Base-by-base conservation (phyloP, 2,113 vertebrate species). In the Micronycteris hirsuta region DNA sequence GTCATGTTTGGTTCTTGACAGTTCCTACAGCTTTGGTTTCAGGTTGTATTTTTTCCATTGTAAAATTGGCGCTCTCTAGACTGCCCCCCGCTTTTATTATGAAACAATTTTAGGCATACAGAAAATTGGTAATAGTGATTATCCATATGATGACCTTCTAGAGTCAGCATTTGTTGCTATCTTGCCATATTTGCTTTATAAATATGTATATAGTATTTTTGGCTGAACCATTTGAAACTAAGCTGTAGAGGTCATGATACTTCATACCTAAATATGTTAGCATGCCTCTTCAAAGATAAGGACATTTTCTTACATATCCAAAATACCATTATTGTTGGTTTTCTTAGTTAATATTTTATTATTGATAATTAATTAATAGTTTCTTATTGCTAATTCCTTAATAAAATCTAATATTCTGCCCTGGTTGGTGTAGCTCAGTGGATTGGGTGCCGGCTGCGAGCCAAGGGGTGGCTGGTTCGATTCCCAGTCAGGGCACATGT, bases 221-320 rank as follows among this genome's bases (percentile, higher is more conserved):
- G 76, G 13, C n/a, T 26, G 63, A 77, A 58, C 12, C 12, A 7
- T 49, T 93, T 90, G 76, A 90, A 89, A 78, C 38, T 86, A 86
- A 95, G 9, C 78, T 94, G 38, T 89, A 80, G 63, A 67, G 16
- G 14, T 80, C 43, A 68, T 87, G 93, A 43, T 49, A 82, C 26
- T 82, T 94, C 24, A 82, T 16, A 17, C 11, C 17, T 89, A 61
- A 80, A 38, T 68, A 45, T 45, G 56, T 86, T 28, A 63, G 15
- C 15, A 80, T 96, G 52, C 33, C 14, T 92, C 54, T 52, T 16
- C n/a, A 92, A 94, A 94, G 73, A n/a, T 63, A 91, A 85, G 41
- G 54, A n/a, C 38, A 49, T 84, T 89, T 96, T 96, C 9, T 86
- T 83, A 78, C 0, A 31, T 76, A 74, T 41, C 31, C 77, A 85